Evolutionary conservation across 2,113 vertebrate species (phyloP), one percentile per base, ranked within the genome.

Genomic region (Alaudala cheleensis): DNA sequence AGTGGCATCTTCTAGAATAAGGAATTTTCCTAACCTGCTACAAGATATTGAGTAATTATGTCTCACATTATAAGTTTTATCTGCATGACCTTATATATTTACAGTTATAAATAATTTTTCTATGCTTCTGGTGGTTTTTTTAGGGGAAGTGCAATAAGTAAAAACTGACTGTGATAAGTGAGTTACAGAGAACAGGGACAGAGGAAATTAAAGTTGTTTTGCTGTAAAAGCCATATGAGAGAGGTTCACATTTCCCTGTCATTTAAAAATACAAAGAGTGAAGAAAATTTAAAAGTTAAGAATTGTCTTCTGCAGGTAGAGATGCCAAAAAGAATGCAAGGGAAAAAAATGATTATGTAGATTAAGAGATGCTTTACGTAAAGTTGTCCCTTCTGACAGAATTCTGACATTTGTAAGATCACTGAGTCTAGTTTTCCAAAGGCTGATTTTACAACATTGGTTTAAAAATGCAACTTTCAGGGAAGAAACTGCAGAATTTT

Each of bases 171-270:
- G 25, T 45, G 70, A 56, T 57, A 8, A 91, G 24, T 28, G 28
- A 56, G 19, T 40, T 47, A 24, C 12, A 85, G 18, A 21, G 14
- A 26, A 67, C 24, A 34, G 10, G 81, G 33, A 37, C 10, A 61
- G 22, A 47, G 33, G 69, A 76, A 6, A 18, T 69, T 14, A 4
- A 44, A 65, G 6, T 45, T 60, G 5, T 56, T 70, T n/a, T 53
- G 24, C 25, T 81, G 0, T 64, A 54, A 71, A 6, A 34, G 10
- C 15, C 25, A 31, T 0, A 0, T 57, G 64, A 62, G 26, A 67
- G 7, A 40, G 6, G 26, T 12, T 85, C 16, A 33, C 4, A 17
- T 33, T 50, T 58, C 7, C 29, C 15, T 24, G 78, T 49, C 0
- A 26, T 65, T 86, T 83, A 31, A 85, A 65, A 74, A 57, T 3